A percentile compares a stretch with the other conserved stretches of the same genome.
phyloP scores from a whole-genome alignment of 2,797 vertebrate species.

The Sternotherus odoratus region DNA sequence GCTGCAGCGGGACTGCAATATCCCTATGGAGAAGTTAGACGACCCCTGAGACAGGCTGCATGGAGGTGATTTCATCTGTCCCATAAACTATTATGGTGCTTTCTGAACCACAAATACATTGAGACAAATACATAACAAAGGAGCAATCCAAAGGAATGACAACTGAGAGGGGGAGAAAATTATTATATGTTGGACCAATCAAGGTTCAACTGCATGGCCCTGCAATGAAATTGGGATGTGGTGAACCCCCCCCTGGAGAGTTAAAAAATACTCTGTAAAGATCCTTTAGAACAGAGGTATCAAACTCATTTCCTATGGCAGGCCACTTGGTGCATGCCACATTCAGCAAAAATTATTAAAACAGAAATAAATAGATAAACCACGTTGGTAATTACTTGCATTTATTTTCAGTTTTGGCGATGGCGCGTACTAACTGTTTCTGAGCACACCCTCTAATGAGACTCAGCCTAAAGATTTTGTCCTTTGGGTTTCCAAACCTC shows the following conservation, averaged over 20 bases:
- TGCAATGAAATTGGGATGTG: background rate
- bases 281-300: background rate
- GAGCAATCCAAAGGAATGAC: background rate
- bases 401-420: background rate
- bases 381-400: background rate
- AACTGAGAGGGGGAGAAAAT: background rate
- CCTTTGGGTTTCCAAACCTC: background rate
- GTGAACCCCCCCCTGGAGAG: background rate
- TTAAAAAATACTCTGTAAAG: background rate
- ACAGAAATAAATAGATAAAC: background rate
- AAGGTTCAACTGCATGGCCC: background rate
- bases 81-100: background rate
- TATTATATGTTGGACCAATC: background rate
- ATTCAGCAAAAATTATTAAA: background rate
- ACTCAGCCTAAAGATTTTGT: background rate
- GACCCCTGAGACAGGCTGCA: background rate
- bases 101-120: background rate
- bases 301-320: background rate
- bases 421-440: background rate
- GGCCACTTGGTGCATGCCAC: background rate
- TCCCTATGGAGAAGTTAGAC: background rate
- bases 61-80: background rate
- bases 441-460: background rate
- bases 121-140: background rate
- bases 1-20: constrained; percentile 39